These are phyloP conservation scores for Byasa hedistus DNA, from an alignment of 2,888 invertebrate species.

Conservation along the genomic window DNA sequence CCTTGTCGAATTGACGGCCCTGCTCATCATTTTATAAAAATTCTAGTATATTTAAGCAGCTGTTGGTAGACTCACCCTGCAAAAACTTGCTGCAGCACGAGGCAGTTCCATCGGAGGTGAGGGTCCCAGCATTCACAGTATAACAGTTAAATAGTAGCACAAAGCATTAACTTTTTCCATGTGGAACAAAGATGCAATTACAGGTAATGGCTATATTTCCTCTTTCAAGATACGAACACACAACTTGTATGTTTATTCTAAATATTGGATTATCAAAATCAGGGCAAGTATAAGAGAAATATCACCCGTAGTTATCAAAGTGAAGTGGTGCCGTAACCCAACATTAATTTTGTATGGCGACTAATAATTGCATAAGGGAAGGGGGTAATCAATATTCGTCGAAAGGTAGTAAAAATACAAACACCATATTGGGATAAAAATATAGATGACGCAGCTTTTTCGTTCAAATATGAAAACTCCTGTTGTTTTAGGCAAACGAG, in stretches of 20 bases:
- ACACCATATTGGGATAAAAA: no score
- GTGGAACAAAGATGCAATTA: background rate
- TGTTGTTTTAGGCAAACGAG: no score
- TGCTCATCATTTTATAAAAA: conserved; percentile 40
- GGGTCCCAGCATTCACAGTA: background rate
- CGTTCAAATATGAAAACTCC: no score
- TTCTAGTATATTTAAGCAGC: background rate
- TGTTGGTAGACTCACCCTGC: background rate
- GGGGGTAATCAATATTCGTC: no score
- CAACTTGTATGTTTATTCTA: background rate
- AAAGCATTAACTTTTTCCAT: background rate
- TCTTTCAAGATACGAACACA: background rate
- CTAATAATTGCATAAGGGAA: no score
- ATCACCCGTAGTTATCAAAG: no score
- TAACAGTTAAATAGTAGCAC: background rate
- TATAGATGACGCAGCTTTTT: no score
- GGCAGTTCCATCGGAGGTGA: background rate
- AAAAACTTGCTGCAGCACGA: background rate
- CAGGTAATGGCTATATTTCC: background rate
- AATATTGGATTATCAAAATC: background rate
- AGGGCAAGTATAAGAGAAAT: background rate
- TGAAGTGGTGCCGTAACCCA: no score
- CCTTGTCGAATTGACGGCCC: conserved; percentile 94
- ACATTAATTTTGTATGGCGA: no score
- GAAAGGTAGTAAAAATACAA: no score